A percentile compares a stretch with the other conserved stretches of the same genome.
Conservation (phyloP, 2,888 invertebrate species). For the Apamea sordens region DNA sequence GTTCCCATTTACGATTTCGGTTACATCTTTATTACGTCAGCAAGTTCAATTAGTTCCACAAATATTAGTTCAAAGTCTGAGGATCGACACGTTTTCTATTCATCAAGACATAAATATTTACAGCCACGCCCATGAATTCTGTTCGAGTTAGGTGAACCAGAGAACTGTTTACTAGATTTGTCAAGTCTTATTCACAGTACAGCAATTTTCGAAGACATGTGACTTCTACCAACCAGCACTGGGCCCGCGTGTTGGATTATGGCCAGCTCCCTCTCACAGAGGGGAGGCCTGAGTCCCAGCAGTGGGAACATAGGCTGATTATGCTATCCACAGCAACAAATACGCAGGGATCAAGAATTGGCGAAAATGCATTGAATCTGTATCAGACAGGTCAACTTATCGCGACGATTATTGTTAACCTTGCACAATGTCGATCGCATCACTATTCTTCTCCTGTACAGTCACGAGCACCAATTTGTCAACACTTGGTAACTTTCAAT, state of each 20-base stretch:
- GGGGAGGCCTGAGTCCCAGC: neutral
- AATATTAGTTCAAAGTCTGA: slow-evolving; percentile 57
- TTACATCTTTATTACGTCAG: slow-evolving; percentile 61
- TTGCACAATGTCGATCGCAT: slow-evolving; percentile 22
- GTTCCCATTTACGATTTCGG: slow-evolving; percentile 63
- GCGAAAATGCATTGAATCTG: slow-evolving; percentile 17
- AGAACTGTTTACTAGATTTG: neutral
- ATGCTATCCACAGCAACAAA: neutral
- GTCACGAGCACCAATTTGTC: no score
- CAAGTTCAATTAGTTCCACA: slow-evolving; percentile 63
- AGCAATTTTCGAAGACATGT: neutral
- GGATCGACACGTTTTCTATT: slow-evolving; percentile 42
- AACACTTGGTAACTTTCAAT: no score
- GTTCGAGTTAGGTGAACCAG: neutral
- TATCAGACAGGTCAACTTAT: slow-evolving; percentile 33
- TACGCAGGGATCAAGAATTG: slow-evolving; percentile 25
- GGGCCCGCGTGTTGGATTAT: neutral
- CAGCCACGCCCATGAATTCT: slow-evolving; percentile 26
- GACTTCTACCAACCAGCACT: neutral
- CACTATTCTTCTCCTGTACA: neutral
- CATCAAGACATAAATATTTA: slow-evolving; percentile 33
- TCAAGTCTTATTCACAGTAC: slow-evolving; percentile 9
- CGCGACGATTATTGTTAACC: slow-evolving; percentile 7
- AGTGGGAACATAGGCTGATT: no score
- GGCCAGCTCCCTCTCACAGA: neutral